Percentiles rank a stretch among this genome's conserved stretches.
Conservation (phyloP, 2,113 vertebrate species). For the Sturnus vulgaris region DNA sequence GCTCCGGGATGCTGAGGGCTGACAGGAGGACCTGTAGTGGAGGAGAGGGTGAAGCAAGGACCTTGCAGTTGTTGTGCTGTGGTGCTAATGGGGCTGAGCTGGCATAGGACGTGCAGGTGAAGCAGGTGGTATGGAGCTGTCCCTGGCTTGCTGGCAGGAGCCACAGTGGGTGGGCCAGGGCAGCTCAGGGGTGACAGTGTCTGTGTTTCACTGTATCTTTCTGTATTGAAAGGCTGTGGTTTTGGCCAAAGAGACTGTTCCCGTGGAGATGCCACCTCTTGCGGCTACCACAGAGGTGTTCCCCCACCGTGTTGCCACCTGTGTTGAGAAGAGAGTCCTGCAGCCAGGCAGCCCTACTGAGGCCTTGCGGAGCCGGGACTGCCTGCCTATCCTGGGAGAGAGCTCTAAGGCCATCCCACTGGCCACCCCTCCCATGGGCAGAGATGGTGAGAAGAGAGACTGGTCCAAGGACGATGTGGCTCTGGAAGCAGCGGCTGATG, state of each 20-base stretch:
- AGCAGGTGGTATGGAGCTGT: accelerated
- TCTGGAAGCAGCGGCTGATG: constrained; percentile 75
- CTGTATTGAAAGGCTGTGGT: constrained; percentile 15
- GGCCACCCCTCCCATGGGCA: background rate
- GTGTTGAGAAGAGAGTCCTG: constrained; percentile 49
- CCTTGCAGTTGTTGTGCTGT: background rate
- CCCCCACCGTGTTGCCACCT: background rate
- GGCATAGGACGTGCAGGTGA: background rate
- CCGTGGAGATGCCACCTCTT: constrained; percentile 28
- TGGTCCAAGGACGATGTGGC: constrained; percentile 79
- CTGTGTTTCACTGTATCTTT: background rate
- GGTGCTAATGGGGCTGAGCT: background rate
- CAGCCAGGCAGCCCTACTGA: constrained; percentile 21
- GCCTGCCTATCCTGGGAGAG: background rate
- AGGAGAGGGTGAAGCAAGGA: background rate
- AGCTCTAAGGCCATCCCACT: constrained; percentile 23
- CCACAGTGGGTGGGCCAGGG: background rate
- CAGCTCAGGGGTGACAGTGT: background rate
- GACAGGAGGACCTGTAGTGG: background rate
- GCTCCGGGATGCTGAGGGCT: background rate
- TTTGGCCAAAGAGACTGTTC: constrained; percentile 9
- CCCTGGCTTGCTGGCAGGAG: background rate
- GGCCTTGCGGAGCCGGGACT: background rate
- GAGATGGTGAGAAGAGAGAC: constrained; percentile 76
- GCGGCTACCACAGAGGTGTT: background rate